These are phyloP conservation scores for Troides oblongomaculatus DNA, from an alignment of 2,888 invertebrate species.

Conservation along the genomic window DNA sequence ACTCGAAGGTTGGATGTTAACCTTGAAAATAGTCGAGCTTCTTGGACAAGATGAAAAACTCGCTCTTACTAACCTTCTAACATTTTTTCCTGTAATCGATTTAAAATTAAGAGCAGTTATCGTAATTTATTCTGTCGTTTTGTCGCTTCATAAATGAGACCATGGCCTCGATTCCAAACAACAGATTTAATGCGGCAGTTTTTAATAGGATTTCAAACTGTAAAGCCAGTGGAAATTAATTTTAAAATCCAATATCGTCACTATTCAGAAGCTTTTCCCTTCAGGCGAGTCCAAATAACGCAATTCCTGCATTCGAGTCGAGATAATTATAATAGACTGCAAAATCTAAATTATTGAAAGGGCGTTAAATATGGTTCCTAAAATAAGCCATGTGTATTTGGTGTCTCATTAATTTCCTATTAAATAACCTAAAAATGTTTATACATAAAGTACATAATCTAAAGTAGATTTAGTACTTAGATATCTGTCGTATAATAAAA, in stretches of 20 bases:
- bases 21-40: too few species aligned
- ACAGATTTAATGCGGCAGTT: conserved; percentile 13
- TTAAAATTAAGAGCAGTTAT: background rate
- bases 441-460: too few species aligned
- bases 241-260: conserved; percentile 23
- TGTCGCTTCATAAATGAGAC: conserved; percentile 20
- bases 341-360: too few species aligned
- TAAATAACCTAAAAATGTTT: too few species aligned
- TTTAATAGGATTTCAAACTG: conserved; percentile 28
- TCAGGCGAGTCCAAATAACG: background rate
- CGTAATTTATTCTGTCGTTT: conserved; percentile 12
- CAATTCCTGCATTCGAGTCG: background rate
- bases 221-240: conserved; percentile 20
- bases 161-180: conserved; percentile 20
- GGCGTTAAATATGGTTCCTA: too few species aligned
- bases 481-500: too few species aligned
- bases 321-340: too few species aligned
- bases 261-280: conserved; percentile 16
- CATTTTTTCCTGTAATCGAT: background rate
- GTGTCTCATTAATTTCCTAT: too few species aligned
- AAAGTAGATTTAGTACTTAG: too few species aligned
- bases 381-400: too few species aligned
- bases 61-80: background rate
- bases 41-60: too few species aligned
- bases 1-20: too few species aligned